Evolutionary conservation across 2,888 invertebrate genomes (phyloP), one percentile per base, ranked within the genome.

Genomic region (Phaedon cochleariae): DNA sequence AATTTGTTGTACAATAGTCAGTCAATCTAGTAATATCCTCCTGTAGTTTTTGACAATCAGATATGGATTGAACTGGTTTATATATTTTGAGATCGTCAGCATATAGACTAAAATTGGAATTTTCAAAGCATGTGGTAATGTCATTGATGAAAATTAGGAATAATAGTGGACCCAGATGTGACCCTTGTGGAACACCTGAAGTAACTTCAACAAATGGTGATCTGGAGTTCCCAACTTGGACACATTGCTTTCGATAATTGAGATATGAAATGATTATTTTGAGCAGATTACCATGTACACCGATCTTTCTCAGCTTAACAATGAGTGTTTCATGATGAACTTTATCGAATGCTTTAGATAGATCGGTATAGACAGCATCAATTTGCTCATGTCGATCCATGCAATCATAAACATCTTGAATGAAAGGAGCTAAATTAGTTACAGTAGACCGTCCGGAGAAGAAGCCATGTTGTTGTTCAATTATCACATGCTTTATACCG

Each of bases 401-500:
- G 26, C 37, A 21, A 20, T 57, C 57, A 45, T 26, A n/a, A 12
- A 37, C 15, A 1, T 21, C 41, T 57, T 57, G 41, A 4, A 48
- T 48, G 31, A 58, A 58, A 10, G 45, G 21, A 21, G 45, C 21
- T 57, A 21, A n/a, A 41, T 57, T 45, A 10, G 45, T 57, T 17
- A 41, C n/a, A n/a, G 26, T 26, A 41, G 57, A 57, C 12, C n/a
- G n/a, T n/a, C n/a, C 34, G 34, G 21, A 31, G 22, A 57, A 55
- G 26, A 57, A 57, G 22, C 57, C 57, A 57, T 57, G 57, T 20
- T 45, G 57, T 20, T 57, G 12, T 41, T 45, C 41, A n/a, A 22
- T 45, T 17, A 57, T 57, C 41, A 55, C 10, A 31, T 55, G n/a
- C 45, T 55, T 55, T 18, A 26, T 22, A 15, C 34, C 26, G 26